phyloP scores from a whole-genome alignment of 2,113 vertebrate genomes.

The Oncorhynchus tshawytscha region DNA sequence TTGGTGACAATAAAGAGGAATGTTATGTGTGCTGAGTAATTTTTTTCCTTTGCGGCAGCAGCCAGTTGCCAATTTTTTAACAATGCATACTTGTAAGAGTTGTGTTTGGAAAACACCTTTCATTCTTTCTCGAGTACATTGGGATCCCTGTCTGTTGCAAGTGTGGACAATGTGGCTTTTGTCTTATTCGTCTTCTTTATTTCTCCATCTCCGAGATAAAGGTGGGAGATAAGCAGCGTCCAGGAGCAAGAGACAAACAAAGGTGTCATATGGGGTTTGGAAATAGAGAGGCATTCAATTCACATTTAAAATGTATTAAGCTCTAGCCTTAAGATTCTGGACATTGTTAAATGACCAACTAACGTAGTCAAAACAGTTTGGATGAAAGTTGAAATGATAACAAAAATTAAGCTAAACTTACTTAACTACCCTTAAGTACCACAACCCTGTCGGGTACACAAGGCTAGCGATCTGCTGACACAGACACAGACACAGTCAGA shows the following conservation, averaged over 20 bases:
- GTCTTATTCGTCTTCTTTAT: constrained; percentile 53
- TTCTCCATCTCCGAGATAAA: too few relatives aligned
- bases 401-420: too few relatives aligned
- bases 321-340: too few relatives aligned
- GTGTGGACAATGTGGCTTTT: constrained; percentile 80
- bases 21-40: constrained; percentile 38
- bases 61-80: constrained; percentile 74
- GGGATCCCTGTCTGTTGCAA: constrained; percentile 64
- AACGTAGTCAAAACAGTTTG: too few relatives aligned
- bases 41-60: constrained; percentile 16
- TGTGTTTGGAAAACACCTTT: constrained; percentile 75
- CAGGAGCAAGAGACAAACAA: too few relatives aligned
- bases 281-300: background rate
- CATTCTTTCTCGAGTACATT: constrained; percentile 62
- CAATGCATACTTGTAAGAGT: constrained; percentile 80
- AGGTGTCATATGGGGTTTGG: too few relatives aligned
- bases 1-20: constrained; percentile 44
- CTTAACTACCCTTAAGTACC: background rate
- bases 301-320: too few relatives aligned
- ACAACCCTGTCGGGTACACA: background rate
- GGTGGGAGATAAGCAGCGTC: background rate
- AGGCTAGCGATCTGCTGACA: background rate
- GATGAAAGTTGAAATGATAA: too few relatives aligned
- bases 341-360: too few relatives aligned
- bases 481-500: background rate